Conservation (phyloP, 2,113 vertebrate species). For the Gallinago jamesoni region DNA sequence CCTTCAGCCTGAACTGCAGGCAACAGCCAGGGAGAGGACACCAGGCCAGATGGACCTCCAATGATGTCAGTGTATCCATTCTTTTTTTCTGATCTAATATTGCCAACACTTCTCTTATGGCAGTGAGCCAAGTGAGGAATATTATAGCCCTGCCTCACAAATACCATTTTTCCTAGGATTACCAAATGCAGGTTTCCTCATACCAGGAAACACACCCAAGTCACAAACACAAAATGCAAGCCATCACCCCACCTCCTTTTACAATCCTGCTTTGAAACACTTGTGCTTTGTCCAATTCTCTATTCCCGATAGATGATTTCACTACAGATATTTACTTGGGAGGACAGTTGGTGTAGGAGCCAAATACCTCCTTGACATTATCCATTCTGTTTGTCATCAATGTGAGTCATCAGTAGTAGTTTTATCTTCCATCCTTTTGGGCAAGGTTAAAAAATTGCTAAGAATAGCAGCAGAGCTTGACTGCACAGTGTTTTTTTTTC, state of each 20-base stretch:
- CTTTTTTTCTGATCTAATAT: background rate
- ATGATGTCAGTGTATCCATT: background rate
- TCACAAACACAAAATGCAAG: background rate
- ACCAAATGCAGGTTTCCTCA: background rate
- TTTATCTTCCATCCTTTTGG: constrained; percentile 23
- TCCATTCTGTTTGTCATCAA: constrained; percentile 40
- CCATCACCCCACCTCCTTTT: background rate
- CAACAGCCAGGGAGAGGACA: background rate
- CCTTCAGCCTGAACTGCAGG: background rate
- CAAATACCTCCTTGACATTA: constrained; percentile 28
- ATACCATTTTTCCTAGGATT: background rate
- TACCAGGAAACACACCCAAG: background rate
- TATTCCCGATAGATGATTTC: background rate
- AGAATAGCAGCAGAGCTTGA: constrained; percentile 64
- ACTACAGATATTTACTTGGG: background rate
- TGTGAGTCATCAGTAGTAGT: constrained; percentile 35
- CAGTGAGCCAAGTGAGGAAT: background rate
- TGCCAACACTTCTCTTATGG: background rate
- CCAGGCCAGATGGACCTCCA: background rate
- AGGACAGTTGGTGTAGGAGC: background rate
- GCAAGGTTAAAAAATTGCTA: constrained; percentile 55
- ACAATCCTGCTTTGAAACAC: background rate
- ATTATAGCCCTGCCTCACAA: background rate
- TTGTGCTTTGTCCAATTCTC: background rate
- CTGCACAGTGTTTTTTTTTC: constrained; percentile 30